These are phyloP conservation scores for Phacellophora camtschatica DNA, from an alignment of 30 jellyfish, hydroid and myxozoan species.

Conservation along the genomic window DNA sequence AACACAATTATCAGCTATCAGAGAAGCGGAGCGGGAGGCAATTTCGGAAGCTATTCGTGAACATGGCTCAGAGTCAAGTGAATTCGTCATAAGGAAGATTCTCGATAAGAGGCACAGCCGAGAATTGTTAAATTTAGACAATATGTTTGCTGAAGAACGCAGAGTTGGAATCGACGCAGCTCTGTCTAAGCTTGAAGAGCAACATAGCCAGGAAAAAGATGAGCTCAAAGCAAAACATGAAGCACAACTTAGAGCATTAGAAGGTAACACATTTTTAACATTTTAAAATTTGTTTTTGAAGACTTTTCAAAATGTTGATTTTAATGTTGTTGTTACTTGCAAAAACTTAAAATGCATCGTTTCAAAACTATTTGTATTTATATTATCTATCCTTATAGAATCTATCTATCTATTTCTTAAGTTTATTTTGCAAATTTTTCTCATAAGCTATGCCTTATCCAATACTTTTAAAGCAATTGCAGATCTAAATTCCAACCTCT, in stretches of 20 bases:
- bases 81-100: conserved; percentile 83
- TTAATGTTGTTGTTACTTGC: no score
- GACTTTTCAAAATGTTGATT: no score
- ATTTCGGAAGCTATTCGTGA: conserved; percentile 86
- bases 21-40: conserved; percentile 89
- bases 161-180: conserved; percentile 85
- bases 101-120: conserved; percentile 87
- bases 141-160: conserved; percentile 69
- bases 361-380: no score
- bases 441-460: no score
- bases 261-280: conserved; percentile 27
- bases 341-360: no score
- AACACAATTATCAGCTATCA: conserved; percentile 77
- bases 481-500: no score
- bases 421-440: no score
- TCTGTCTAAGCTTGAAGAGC: conserved; percentile 73
- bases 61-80: conserved; percentile 90
- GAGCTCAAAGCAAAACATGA: conserved; percentile 81
- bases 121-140: conserved; percentile 75
- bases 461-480: no score
- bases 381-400: no score
- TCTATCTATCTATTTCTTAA: no score
- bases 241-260: conserved; percentile 63
- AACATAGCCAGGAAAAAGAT: conserved; percentile 72
- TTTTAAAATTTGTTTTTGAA: neutral